phyloP scores from a whole-genome alignment of 2,888 invertebrate species.

The Biston betularia region DNA sequence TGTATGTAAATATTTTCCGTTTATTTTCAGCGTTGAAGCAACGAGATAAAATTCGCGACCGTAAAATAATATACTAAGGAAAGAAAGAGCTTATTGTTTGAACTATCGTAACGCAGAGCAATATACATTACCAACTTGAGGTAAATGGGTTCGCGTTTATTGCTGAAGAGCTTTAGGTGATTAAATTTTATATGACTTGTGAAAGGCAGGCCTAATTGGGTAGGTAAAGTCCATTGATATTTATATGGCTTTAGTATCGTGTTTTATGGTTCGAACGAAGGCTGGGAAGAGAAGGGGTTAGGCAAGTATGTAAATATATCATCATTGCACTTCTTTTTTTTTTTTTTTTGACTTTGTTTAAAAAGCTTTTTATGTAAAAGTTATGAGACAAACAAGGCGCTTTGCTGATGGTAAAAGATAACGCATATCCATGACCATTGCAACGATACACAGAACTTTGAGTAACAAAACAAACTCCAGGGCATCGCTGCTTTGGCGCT shows the following conservation, averaged over 20 bases:
- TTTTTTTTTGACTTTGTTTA: no score
- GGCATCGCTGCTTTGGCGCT: no score
- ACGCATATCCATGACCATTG: no score
- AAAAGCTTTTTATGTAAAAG: no score
- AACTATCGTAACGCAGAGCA: conserved; percentile 61
- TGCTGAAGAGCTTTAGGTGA: conserved; percentile 56
- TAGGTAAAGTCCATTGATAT: conserved; percentile 47
- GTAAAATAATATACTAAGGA: conserved; percentile 68
- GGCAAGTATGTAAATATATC: not conserved
- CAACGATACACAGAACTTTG: no score
- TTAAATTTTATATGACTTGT: conserved; percentile 60
- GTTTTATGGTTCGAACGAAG: conserved; percentile 16
- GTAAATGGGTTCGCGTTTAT: conserved; percentile 51
- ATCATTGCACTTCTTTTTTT: no score
- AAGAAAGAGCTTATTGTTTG: conserved; percentile 68
- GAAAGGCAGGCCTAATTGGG: conserved; percentile 48
- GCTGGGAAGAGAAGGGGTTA: conserved; percentile 19
- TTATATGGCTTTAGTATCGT: conserved; percentile 35
- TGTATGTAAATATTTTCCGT: conserved; percentile 67
- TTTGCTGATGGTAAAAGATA: not conserved
- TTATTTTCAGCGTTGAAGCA: conserved; percentile 70
- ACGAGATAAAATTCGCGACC: conserved; percentile 73
- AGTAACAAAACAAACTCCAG: no score
- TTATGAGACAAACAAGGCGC: no score
- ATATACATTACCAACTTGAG: conserved; percentile 58